Conservation (phyloP, 2,888 invertebrate genomes). For the Eilema griseolum region DNA sequence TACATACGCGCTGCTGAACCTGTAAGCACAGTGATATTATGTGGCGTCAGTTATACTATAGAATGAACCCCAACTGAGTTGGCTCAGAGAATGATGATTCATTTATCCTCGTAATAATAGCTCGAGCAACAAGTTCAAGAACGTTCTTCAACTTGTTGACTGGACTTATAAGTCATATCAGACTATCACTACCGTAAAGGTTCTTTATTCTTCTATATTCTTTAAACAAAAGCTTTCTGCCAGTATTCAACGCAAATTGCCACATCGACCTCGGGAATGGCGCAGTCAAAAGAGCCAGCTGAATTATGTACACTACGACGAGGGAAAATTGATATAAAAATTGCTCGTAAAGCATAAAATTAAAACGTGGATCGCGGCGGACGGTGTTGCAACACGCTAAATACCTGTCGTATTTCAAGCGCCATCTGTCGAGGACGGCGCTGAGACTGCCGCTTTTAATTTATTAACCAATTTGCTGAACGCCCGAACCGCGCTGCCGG, state of each 20-base stretch:
- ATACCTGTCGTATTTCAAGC: slow-evolving; percentile 86
- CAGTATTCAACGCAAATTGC: slow-evolving; percentile 67
- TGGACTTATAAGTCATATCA: neutral
- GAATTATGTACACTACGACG: slow-evolving; percentile 76
- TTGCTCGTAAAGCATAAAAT: slow-evolving; percentile 85
- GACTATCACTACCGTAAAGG: neutral
- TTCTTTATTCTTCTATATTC: slow-evolving; percentile 52
- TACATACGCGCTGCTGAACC: too few relatives aligned
- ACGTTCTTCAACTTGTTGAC: neutral
- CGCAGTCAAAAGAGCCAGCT: slow-evolving; percentile 67
- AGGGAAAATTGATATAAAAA: slow-evolving; percentile 83
- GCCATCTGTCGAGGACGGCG: slow-evolving; percentile 84
- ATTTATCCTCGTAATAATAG: too few relatives aligned
- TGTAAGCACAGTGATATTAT: too few relatives aligned
- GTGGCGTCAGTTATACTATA: too few relatives aligned
- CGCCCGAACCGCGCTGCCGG: slow-evolving; percentile 76
- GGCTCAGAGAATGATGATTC: too few relatives aligned
- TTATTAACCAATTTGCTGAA: slow-evolving; percentile 86
- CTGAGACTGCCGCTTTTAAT: slow-evolving; percentile 85
- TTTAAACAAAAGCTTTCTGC: slow-evolving; percentile 54
- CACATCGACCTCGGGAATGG: slow-evolving; percentile 67
- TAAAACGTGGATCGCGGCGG: slow-evolving; percentile 80
- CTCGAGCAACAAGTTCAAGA: neutral
- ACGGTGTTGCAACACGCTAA: slow-evolving; percentile 85
- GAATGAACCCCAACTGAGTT: too few relatives aligned